Conservation (phyloP, 2,113 vertebrate species). For the Verasper variegatus region DNA sequence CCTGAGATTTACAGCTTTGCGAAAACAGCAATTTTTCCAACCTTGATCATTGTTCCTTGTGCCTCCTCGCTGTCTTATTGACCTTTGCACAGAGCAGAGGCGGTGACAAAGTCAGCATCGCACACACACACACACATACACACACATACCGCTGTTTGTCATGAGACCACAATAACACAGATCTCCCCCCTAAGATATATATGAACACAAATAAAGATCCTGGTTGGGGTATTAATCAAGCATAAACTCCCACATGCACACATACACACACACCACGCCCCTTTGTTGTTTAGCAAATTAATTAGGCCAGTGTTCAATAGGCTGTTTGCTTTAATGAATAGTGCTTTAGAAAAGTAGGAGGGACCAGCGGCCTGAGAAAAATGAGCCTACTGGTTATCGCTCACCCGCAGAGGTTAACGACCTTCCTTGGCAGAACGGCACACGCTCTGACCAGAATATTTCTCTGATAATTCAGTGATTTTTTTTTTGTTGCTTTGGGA, state of each 20-base stretch:
- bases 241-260: constrained; percentile 23
- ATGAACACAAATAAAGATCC: constrained; percentile 27
- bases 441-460: constrained; percentile 20
- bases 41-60: constrained; percentile 20
- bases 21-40: constrained; percentile 20
- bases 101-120: constrained; percentile 11
- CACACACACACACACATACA: constrained; percentile 16
- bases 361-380: constrained; percentile 43
- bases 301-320: constrained; percentile 62
- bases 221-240: constrained; percentile 30
- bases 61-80: constrained; percentile 33
- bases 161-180: constrained; percentile 15
- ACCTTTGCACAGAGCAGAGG: constrained; percentile 32
- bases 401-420: constrained; percentile 37
- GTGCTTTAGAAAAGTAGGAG: constrained; percentile 52
- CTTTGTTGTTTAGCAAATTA: constrained; percentile 65
- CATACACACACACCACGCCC: constrained; percentile 26
- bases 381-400: constrained; percentile 35
- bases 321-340: constrained; percentile 65
- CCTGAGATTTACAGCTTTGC: constrained; percentile 37
- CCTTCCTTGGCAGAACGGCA: constrained; percentile 32
- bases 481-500: constrained; percentile 19
- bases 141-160: neutral
- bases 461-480: constrained; percentile 29
- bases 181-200: constrained; percentile 5